phyloP scores from a whole-genome alignment of 2,113 vertebrate species.

The Trogon surrucura region DNA sequence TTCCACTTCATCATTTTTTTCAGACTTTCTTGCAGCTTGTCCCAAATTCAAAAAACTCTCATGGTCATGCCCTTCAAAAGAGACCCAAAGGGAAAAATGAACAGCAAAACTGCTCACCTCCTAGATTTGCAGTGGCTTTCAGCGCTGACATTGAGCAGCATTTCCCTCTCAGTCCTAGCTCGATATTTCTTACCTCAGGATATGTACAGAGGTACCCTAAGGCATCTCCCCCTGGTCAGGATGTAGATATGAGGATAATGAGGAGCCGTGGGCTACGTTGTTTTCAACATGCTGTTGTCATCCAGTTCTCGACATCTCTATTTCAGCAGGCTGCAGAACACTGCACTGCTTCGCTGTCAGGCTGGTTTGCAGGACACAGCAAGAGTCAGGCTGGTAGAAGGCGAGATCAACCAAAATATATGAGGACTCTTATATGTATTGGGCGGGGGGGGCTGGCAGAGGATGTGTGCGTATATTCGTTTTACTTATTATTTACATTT shows the following conservation, averaged over 20 bases:
- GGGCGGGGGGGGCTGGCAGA: no score
- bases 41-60: not conserved
- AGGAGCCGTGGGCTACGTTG: not conserved
- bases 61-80: not conserved
- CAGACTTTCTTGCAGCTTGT: not conserved
- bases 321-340: not conserved
- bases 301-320: not conserved
- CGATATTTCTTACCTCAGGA: slow-evolving; percentile 11
- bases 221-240: slow-evolving; percentile 1
- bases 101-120: not conserved
- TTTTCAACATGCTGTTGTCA: not conserved
- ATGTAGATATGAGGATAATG: slow-evolving; percentile 25
- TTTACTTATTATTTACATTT: not conserved
- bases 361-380: not conserved
- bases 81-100: not conserved
- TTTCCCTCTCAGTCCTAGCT: not conserved
- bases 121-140: not conserved
- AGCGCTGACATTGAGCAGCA: not conserved
- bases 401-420: not conserved
- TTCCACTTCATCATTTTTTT: not conserved
- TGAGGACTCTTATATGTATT: not conserved
- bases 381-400: not conserved
- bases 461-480: not conserved
- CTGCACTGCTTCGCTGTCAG: not conserved
- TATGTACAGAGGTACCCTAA: not conserved